phyloP scores from a whole-genome alignment of 1,140 invertebrate genomes.

The Bombus pascuorum region DNA sequence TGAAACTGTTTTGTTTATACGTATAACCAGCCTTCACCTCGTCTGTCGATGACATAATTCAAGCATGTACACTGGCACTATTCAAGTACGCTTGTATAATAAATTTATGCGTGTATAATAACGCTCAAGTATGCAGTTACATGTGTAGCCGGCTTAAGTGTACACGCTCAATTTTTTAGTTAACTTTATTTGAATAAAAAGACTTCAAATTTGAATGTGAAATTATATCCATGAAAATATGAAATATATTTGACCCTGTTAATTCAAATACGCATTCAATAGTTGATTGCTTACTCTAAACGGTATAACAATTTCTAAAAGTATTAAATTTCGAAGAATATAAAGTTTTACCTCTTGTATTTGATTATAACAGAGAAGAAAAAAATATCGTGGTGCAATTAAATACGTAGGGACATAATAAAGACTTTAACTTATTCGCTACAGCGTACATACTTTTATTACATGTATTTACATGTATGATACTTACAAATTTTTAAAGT shows the following conservation, averaged over 20 bases:
- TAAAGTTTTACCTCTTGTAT: background rate
- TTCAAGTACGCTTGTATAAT: too few species aligned
- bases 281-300: background rate
- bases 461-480: background rate
- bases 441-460: background rate
- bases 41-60: too few species aligned
- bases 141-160: too few species aligned
- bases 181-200: too few species aligned
- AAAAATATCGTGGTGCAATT: background rate
- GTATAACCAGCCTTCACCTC: too few species aligned
- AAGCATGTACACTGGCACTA: too few species aligned
- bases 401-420: background rate
- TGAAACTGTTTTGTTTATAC: too few species aligned
- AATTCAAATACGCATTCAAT: background rate
- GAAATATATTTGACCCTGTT: background rate
- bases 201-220: too few species aligned
- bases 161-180: background rate
- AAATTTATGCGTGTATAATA: too few species aligned
- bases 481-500: background rate
- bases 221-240: background rate
- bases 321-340: background rate
- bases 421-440: background rate
- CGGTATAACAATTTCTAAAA: background rate
- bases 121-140: too few species aligned
- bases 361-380: too few species aligned